Evolutionary conservation across 2,113 vertebrate genomes (phyloP), one percentile per base, ranked within the genome.

Genomic region (Podarcis muralis): DNA sequence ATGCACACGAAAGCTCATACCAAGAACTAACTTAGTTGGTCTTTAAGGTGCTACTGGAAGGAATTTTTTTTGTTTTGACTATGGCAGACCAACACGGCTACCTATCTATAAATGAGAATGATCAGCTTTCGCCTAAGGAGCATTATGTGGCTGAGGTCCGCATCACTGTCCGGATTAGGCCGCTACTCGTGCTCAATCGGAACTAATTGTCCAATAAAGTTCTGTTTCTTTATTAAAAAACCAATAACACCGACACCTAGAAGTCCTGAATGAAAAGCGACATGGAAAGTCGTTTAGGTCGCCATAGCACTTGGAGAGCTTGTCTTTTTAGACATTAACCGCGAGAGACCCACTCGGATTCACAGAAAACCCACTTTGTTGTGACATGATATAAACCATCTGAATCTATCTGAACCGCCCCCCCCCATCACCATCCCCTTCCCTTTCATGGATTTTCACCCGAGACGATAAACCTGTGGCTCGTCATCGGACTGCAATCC

Each of bases 361-460:
- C 1, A 27, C 3, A 16, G 18, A 16, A 25, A 43, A 7, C 48
- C 43, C 71, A 72, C 15, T 32, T 15, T 32, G 30, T 5, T 18
- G 71, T 62, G 32, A 2, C n/a, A 32, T n/a, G 1, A 1, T 35
- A 6, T 23, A 23, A 9, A 23, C 20, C 11, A 25, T 8, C 59
- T 25, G 12, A 1, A 15, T 65, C 2, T 32, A 18, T 65, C 2
- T 32, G 7, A 20, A 59, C 0, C 57, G 6, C 72, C 72, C 3
- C 13, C 16, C 20, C 18, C 32, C 35, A 32, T n/a, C 71, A 2
- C n/a, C 3, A 15, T n/a, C n/a, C 13, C 1, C 69, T 15, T 20
- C 69, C 1, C 0, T 2, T 30, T 3, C 13, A 4, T 72, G n/a
- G 1, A 15, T 32, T n/a, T 72, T 71, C 4, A 13, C 6, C 2